Base-by-base conservation (phyloP, 53 echinoderm and acorn worm species). In the Holothuria scabra region DNA sequence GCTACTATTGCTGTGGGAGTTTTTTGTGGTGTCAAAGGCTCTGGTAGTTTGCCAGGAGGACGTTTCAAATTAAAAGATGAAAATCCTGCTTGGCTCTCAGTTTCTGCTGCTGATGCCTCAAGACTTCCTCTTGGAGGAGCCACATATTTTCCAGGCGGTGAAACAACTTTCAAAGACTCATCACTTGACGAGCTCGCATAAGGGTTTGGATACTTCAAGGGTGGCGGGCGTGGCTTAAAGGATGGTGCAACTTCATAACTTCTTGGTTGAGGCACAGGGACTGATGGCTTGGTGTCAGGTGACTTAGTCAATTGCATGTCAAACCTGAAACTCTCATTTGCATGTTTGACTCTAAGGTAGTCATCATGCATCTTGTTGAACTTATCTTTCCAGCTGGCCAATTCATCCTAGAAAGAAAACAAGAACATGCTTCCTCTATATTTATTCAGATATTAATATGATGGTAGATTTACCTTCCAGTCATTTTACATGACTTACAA, bases 341-440 rank as follows among this genome's bases (percentile, higher is more conserved):
- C 80, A 66, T 93, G 91, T 66, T 95, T 93, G 74, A 93, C 85
- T 65, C 84, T 80, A 83, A 91, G 84, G 80, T 93, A 89, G 79
- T 95, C 93, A 38, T 84, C 67, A 18, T 91, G 89, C 74, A 85
- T 56, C 65, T 89, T 88, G 83, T 90, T 88, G 52, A 88, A 49
- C 23, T 89, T 95, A 19, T 89, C 87, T 52, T 85, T 89, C 34
- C 91, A 88, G 14, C 66, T 67, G 22, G 59, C 26, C 59, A 72
- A 61, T 58, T 91, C 91, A 32, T 83, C 82, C 95, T 95, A 86
- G 22, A 81, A 33, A 21, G 25, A 7, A 28, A 70, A 70, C 11
- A 34, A 38, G 2, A 10, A 29, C 62, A 20, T 2, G 21, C 21
- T 16, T 28, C 31, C 28, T 48, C 12, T 12, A 52, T 16, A 52